phyloP scores from a whole-genome alignment of 2,888 invertebrate species.

The Erynnis tages region DNA sequence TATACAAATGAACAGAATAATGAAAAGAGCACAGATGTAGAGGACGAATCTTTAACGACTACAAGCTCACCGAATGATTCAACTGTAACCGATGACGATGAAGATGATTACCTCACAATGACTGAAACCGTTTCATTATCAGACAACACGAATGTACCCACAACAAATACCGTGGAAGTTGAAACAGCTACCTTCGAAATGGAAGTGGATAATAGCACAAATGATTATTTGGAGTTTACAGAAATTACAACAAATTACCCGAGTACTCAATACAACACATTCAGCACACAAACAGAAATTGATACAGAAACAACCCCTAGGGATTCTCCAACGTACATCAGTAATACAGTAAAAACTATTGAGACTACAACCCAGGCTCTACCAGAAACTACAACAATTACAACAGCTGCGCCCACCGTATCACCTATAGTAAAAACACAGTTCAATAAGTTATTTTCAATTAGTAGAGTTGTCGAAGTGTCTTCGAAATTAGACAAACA shows the following conservation, averaged over 20 bases:
- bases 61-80: constrained; percentile 38
- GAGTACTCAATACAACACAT: constrained; percentile 48
- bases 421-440: constrained; percentile 70
- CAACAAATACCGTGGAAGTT: constrained; percentile 48
- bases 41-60: constrained; percentile 47
- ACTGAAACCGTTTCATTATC: constrained; percentile 48
- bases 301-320: constrained; percentile 34
- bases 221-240: constrained; percentile 65
- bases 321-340: constrained; percentile 33
- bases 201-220: constrained; percentile 59
- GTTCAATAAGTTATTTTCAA: constrained; percentile 84
- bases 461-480: constrained; percentile 86
- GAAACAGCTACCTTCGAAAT: constrained; percentile 56
- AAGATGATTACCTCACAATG: constrained; percentile 67
- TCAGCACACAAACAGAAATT: constrained; percentile 42
- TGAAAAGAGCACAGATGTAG: constrained; percentile 37
- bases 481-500: constrained; percentile 84
- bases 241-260: constrained; percentile 56
- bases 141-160: constrained; percentile 47
- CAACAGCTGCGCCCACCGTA: constrained; percentile 48
- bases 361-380: constrained; percentile 34
- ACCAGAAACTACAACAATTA: constrained; percentile 52
- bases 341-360: constrained; percentile 32
- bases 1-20: constrained; percentile 32
- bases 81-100: constrained; percentile 63